A percentile compares a stretch with the other conserved stretches of the same genome.
Evolutionary conservation across 2,113 vertebrate genomes (phyloP).

Genomic region (Meles meles): DNA sequence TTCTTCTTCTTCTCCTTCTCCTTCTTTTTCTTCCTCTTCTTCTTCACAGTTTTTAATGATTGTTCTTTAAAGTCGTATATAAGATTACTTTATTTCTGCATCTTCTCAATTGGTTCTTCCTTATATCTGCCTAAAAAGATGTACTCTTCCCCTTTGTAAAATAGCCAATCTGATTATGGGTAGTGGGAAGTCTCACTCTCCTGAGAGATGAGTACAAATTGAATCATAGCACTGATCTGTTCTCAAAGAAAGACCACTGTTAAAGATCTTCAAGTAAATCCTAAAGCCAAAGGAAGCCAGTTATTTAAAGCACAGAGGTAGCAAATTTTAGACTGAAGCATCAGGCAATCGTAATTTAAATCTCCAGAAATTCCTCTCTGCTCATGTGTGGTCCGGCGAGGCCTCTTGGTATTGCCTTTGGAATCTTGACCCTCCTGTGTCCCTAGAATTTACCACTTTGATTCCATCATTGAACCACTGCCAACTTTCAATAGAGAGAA

Average conservation of each 20-base stretch:
- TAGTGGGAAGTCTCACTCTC: background rate
- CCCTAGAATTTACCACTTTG: background rate
- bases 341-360: background rate
- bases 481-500: background rate
- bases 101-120: background rate
- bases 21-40: background rate
- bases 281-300: background rate
- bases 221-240: background rate
- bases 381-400: background rate
- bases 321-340: background rate
- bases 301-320: background rate
- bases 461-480: background rate
- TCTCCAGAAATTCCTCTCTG: background rate
- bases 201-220: background rate
- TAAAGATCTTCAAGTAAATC: background rate
- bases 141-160: background rate
- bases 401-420: background rate
- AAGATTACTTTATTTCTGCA: background rate
- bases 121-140: background rate
- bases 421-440: background rate
- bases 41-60: background rate
- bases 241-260: background rate
- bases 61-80: background rate
- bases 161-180: background rate
- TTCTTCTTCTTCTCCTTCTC: too few species aligned